phyloP scores from a whole-genome alignment of 2,888 invertebrate species.

The Leptinotarsa rubiginosa region DNA sequence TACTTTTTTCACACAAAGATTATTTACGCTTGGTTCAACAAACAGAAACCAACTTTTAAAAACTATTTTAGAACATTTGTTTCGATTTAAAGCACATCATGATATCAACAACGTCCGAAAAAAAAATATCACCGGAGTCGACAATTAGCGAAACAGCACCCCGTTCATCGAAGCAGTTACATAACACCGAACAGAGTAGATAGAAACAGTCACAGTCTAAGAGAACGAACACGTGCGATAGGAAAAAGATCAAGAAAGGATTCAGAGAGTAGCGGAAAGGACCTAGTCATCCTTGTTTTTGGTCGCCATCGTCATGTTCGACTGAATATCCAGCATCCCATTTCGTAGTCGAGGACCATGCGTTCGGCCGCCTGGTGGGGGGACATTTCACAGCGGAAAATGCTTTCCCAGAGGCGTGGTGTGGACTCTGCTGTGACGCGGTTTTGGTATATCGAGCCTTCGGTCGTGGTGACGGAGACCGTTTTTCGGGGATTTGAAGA shows the following conservation, averaged over 20 bases:
- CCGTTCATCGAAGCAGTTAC: conserved; percentile 25
- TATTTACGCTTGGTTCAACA: background rate
- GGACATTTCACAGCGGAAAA: conserved; percentile 36
- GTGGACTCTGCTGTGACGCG: conserved; percentile 27
- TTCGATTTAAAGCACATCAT: conserved; percentile 40
- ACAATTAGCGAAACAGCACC: background rate
- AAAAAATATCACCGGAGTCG: conserved; percentile 20
- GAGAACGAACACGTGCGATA: conserved; percentile 33
- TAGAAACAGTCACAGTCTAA: conserved; percentile 24
- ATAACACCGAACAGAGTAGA: conserved; percentile 30
- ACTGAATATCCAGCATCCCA: conserved; percentile 54
- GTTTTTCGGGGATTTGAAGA: conserved; percentile 4
- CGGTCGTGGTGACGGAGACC: conserved; percentile 14
- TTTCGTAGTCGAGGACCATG: conserved; percentile 53
- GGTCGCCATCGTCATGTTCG: conserved; percentile 45
- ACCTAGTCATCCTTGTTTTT: conserved; percentile 48
- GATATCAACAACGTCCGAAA: conserved; percentile 21
- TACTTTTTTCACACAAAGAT: background rate
- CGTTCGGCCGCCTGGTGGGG: conserved; percentile 48
- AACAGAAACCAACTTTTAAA: background rate
- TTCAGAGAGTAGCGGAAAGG: conserved; percentile 42
- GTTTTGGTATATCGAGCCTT: conserved; percentile 17
- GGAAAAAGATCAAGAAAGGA: conserved; percentile 40
- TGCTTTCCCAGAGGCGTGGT: conserved; percentile 42
- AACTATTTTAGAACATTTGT: conserved; percentile 37